A percentile compares a stretch with the other conserved stretches of the same genome.
These are phyloP conservation scores for Pinna nobilis DNA, from an alignment of 1,140 invertebrate genomes.

Conservation along the genomic window DNA sequence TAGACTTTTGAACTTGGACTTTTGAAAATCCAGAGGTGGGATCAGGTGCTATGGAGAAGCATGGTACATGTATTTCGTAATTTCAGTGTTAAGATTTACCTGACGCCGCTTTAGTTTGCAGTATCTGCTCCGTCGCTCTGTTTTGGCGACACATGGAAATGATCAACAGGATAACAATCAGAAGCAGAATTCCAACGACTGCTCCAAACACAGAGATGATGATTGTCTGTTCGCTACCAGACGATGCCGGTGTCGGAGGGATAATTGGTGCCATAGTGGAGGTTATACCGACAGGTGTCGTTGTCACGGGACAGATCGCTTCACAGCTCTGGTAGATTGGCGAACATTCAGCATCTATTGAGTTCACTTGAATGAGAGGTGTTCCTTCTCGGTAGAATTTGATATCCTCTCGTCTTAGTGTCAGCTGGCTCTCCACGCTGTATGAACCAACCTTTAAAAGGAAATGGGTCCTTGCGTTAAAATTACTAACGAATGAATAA, in stretches of 20 bases:
- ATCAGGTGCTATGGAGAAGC: too few relatives aligned
- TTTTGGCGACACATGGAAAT: conserved; percentile 27
- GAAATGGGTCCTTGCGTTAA: too few relatives aligned
- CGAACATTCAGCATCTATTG: background rate
- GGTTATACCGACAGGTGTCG: background rate
- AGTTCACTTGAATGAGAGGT: background rate
- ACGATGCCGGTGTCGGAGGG: background rate
- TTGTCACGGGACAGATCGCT: background rate
- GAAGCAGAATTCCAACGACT: conserved; percentile 13
- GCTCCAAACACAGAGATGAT: conserved; percentile 15
- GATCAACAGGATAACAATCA: conserved; percentile 18
- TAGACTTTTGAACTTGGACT: too few relatives aligned
- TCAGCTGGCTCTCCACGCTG: background rate
- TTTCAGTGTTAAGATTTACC: background rate
- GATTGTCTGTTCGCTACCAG: background rate
- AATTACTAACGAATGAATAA: too few relatives aligned
- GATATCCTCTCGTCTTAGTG: background rate
- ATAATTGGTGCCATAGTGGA: background rate
- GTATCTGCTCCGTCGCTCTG: background rate
- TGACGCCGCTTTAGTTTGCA: background rate
- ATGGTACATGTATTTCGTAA: background rate
- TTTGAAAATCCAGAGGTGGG: too few relatives aligned
- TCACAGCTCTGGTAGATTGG: background rate
- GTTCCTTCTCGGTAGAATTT: background rate
- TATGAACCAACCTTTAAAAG: conserved; percentile 29